Evolutionary conservation across 2,888 invertebrate species (phyloP).

Genomic region (Phasia obesa): DNA sequence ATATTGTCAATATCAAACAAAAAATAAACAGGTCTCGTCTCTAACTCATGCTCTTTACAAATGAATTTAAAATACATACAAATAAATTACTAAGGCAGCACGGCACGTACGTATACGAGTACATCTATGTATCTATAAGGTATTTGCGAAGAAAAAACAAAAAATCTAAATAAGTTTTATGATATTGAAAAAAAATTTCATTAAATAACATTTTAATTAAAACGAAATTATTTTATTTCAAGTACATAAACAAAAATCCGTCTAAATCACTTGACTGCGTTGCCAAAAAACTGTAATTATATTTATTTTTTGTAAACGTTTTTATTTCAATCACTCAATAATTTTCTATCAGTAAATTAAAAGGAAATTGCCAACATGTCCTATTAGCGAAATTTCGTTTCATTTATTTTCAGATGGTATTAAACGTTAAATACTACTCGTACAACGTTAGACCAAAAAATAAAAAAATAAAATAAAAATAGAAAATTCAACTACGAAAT

Average conservation of each 20-base stretch:
- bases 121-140: background rate
- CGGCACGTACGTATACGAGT: too few species aligned
- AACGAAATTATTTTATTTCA: background rate
- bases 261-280: background rate
- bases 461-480: background rate
- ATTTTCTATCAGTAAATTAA: constrained; percentile 41
- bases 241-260: background rate
- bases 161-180: background rate
- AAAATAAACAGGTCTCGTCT: background rate
- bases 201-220: too few species aligned
- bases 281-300: background rate
- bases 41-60: background rate
- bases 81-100: constrained; percentile 20
- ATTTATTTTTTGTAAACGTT: background rate
- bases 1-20: background rate
- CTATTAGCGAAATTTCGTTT: constrained; percentile 22
- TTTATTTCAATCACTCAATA: constrained; percentile 33
- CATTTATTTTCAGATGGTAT: background rate
- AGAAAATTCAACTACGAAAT: constrained; percentile 13
- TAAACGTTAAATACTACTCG: background rate
- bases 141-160: too few species aligned
- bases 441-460: background rate
- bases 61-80: constrained; percentile 2
- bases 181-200: background rate
- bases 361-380: constrained; percentile 60